Evolutionary conservation across 2,797 vertebrate species (phyloP).

Genomic region (Falco cherrug): DNA sequence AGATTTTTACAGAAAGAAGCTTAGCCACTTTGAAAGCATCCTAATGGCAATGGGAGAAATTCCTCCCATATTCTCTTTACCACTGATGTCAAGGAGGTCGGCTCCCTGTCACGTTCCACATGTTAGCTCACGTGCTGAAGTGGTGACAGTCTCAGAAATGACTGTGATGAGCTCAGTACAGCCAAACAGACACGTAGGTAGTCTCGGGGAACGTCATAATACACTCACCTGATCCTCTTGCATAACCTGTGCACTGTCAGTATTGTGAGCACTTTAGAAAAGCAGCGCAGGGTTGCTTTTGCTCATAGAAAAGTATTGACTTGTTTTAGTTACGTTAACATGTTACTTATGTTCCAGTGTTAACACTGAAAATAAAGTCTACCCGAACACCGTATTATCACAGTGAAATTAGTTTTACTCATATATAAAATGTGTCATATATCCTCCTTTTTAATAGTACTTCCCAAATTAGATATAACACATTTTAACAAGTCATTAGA

Average conservation of each 20-base stretch:
- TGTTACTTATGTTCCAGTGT: not conserved
- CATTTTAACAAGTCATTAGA: not conserved
- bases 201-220: not conserved
- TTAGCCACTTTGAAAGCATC: not conserved
- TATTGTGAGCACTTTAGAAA: not conserved
- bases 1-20: not conserved
- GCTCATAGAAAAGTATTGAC: not conserved
- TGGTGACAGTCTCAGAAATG: not conserved
- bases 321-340: not conserved
- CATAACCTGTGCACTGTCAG: not conserved
- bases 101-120: not conserved
- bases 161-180: not conserved
- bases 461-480: not conserved
- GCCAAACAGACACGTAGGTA: not conserved
- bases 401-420: not conserved
- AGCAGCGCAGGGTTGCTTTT: not conserved
- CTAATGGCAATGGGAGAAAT: not conserved
- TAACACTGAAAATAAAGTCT: not conserved
- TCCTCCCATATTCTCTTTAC: not conserved
- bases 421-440: not conserved
- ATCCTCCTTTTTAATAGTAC: not conserved
- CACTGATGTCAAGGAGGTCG: not conserved
- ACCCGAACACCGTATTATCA: not conserved
- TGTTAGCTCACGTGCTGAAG: not conserved
- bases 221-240: not conserved